Base-by-base conservation (phyloP, 1,140 invertebrate species). In the Venustaconcha ellipsiformis region DNA sequence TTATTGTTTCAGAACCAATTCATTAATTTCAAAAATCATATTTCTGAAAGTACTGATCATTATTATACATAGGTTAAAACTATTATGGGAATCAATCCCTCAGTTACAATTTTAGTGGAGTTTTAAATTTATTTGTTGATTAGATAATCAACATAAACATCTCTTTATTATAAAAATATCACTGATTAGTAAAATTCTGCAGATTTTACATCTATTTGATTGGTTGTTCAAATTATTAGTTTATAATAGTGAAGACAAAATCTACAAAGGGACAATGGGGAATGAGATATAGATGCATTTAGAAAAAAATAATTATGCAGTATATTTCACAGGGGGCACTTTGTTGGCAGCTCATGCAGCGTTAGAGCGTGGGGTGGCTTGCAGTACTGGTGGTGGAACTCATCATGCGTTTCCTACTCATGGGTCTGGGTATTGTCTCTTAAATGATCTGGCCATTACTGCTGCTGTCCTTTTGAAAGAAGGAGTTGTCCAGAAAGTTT, bases 371-470 rank as follows among this genome's bases (percentile, higher is more conserved):
- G 88, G 88, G 3, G 59, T 89, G 57, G 85, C 88, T 14, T 88
- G 84, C 71, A 89, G 87, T 60, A 88, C 88, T 20, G 88, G 83
- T 2, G 88, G 88, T 26, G 88, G 88, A 4, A 89, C 88, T 14
- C 88, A 89, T 76, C 88, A 89, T 73, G 88, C 88, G 18, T 88
- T 85, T 65, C 84, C 87, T 55, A 80, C 80, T 59, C 70, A 83
- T 64, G 88, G 88, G 4, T 83, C 87, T 18, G 88, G 88, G 13
- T 89, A 85, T 72, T 89, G 88, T 70, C 83, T 89, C 14, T 71
- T 89, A 57, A 89, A 89, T 79, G 88, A 89, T 71, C 37, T 89
- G 72, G 87, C 87, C 15, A 79, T 89, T 1, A 71, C 88, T 30
- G 86, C 88, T 58, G 67, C 81, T 14, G 72, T 74, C 18, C 65